phyloP scores from a whole-genome alignment of 2,888 invertebrate genomes.

The Dexiosoma caninum region DNA sequence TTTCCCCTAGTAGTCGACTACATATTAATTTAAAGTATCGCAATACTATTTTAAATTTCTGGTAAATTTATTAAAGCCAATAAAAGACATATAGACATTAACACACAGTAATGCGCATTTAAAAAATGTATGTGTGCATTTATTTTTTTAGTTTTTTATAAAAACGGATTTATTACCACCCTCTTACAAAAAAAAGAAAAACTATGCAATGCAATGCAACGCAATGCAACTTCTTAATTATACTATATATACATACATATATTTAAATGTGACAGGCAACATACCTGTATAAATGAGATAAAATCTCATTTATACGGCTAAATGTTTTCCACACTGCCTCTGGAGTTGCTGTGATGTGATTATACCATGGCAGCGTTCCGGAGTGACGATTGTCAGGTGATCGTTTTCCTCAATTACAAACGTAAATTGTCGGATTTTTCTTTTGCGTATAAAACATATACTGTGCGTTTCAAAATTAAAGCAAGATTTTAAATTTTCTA shows the following conservation, averaged over 20 bases:
- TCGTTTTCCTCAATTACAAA: slow-evolving; percentile 54
- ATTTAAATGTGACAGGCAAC: too few relatives aligned
- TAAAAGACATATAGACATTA: slow-evolving; percentile 13
- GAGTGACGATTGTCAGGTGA: slow-evolving; percentile 25
- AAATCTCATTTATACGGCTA: slow-evolving; percentile 34
- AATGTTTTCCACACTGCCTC: neutral
- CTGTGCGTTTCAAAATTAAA: too few relatives aligned
- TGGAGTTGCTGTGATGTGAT: neutral
- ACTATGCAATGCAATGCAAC: slow-evolving; percentile 43
- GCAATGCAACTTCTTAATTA: neutral
- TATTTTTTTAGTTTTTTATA: slow-evolving; percentile 38
- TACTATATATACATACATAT: neutral
- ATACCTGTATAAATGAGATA: neutral
- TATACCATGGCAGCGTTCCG: neutral
- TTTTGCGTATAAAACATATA: neutral
- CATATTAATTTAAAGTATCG: too few relatives aligned
- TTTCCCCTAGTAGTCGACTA: too few relatives aligned
- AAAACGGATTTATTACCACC: slow-evolving; percentile 53
- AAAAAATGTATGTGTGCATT: neutral
- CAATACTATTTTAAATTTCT: too few relatives aligned
- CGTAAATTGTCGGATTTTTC: slow-evolving; percentile 49
- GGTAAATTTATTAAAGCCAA: too few relatives aligned
- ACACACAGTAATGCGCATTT: slow-evolving; percentile 48
- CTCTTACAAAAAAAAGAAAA: slow-evolving; percentile 26
- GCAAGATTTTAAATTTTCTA: too few relatives aligned